These are phyloP conservation scores for Lordiphosa stackelbergi DNA, from an alignment of 1,140 invertebrate genomes.

Conservation along the genomic window DNA sequence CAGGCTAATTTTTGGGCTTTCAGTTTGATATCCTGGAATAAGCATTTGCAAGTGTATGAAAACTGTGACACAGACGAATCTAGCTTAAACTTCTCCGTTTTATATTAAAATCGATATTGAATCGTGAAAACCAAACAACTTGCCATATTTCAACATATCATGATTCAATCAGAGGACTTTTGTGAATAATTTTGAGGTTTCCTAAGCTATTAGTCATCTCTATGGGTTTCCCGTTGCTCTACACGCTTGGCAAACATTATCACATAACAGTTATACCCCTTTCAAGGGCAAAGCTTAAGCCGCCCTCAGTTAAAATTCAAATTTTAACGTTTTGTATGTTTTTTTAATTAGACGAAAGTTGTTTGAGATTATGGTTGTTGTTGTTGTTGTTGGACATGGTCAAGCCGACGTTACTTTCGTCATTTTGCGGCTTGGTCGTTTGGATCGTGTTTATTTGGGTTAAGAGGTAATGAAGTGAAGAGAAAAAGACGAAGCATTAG, in stretches of 20 bases:
- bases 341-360: conserved; percentile 39
- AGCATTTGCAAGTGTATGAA: too few relatives aligned
- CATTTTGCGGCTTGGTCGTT: conserved; percentile 14
- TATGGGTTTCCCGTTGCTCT: neutral
- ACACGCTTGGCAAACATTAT: neutral
- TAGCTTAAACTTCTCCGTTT: too few relatives aligned
- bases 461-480: conserved; percentile 28
- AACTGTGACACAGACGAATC: too few relatives aligned
- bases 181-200: too few relatives aligned
- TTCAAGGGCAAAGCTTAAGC: neutral
- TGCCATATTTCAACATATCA: too few relatives aligned
- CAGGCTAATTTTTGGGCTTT: too few relatives aligned
- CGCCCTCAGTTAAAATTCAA: conserved; percentile 14
- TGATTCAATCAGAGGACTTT: too few relatives aligned
- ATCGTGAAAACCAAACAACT: too few relatives aligned
- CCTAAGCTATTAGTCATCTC: neutral
- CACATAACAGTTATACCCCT: neutral
- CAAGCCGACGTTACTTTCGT: conserved; percentile 17
- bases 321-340: conserved; percentile 41
- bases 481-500: conserved; percentile 10
- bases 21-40: too few relatives aligned
- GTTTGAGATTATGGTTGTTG: neutral
- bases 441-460: conserved; percentile 41
- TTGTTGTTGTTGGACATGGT: conserved; percentile 5
- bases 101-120: too few relatives aligned